These are phyloP conservation scores for Rattus norvegicus DNA, from an alignment of 2,113 vertebrate species.

Conservation along the genomic window DNA sequence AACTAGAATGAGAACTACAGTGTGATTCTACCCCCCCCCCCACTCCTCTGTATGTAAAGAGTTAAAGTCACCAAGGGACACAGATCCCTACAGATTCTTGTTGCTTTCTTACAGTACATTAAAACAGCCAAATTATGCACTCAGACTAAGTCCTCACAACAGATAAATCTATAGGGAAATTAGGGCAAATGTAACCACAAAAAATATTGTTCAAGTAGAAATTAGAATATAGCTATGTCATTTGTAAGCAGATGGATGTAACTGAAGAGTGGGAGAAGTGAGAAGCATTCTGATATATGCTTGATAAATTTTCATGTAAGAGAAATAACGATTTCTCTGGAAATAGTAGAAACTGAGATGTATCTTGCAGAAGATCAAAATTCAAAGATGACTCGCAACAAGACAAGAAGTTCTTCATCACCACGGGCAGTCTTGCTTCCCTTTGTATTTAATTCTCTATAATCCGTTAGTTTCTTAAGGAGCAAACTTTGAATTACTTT, in stretches of 20 bases:
- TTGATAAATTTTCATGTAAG: constrained; percentile 33
- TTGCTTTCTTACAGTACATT: neutral
- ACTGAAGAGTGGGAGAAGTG: neutral
- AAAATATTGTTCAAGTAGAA: neutral
- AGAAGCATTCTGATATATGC: neutral
- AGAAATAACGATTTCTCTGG: neutral
- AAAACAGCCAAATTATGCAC: neutral
- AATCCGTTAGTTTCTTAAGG: constrained; percentile 58
- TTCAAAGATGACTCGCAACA: neutral
- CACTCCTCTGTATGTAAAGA: neutral
- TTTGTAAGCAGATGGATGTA: neutral
- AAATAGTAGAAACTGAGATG: neutral
- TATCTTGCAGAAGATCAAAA: neutral
- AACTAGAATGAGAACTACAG: neutral
- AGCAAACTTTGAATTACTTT: constrained; percentile 79
- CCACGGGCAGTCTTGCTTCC: neutral
- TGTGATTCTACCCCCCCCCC: neutral
- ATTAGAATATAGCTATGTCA: neutral
- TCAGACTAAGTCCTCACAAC: neutral
- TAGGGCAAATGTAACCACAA: neutral
- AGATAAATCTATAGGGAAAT: neutral
- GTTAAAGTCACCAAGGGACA: neutral
- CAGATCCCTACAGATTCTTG: neutral
- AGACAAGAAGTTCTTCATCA: neutral
- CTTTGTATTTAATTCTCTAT: constrained; percentile 43